Conservation (phyloP, 2,888 invertebrate species). For the Eulithis testata region DNA sequence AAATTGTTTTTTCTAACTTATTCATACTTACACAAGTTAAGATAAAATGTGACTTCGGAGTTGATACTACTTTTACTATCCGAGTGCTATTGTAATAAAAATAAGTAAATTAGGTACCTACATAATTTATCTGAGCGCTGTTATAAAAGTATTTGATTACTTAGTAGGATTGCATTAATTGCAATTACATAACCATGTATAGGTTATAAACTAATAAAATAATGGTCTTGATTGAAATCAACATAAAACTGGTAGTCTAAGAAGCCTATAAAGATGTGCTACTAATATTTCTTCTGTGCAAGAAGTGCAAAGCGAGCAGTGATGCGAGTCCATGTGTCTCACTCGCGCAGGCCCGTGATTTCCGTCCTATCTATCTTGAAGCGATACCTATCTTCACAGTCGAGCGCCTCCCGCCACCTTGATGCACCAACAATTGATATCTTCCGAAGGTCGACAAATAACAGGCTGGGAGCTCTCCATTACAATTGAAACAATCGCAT, state of each 20-base stretch:
- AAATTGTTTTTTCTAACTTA: too few species aligned
- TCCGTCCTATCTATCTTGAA: slow-evolving; percentile 58
- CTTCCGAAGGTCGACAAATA: slow-evolving; percentile 80
- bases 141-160: neutral
- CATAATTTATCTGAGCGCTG: neutral
- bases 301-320: slow-evolving; percentile 5
- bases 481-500: slow-evolving; percentile 16
- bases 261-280: neutral
- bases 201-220: neutral
- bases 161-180: neutral
- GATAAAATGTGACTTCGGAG: too few species aligned
- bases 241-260: neutral
- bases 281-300: neutral
- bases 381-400: slow-evolving; percentile 69
- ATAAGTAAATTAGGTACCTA: too few species aligned
- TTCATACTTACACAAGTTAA: too few species aligned
- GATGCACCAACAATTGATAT: slow-evolving; percentile 76
- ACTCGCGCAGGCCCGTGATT: slow-evolving; percentile 39
- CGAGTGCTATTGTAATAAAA: too few species aligned
- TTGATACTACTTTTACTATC: too few species aligned
- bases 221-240: slow-evolving; percentile 3
- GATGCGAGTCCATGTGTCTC: slow-evolving; percentile 20
- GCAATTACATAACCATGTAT: slow-evolving; percentile 1
- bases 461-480: slow-evolving; percentile 52
- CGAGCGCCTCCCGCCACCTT: slow-evolving; percentile 59